Evolutionary conservation across 2,113 vertebrate species (phyloP), one percentile per base, ranked within the genome.

Genomic region (Rhea americana): DNA sequence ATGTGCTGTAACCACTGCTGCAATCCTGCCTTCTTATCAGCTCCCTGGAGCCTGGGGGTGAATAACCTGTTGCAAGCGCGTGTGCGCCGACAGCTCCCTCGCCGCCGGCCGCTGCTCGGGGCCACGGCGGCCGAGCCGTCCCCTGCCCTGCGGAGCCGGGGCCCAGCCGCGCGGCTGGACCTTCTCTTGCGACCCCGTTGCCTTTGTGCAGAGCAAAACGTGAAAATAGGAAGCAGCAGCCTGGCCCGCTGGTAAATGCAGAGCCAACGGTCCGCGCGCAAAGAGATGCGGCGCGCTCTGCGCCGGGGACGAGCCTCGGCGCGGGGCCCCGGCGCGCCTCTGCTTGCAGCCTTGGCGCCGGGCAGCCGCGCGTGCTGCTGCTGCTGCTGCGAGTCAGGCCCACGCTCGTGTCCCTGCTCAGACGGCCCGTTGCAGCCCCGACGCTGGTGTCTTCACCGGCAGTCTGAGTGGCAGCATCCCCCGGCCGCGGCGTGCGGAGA

Each of bases 251-350:
- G 55, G 5, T 8, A 4, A 41, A 9, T 1, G 47, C 81, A 13
- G 86, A 80, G 83, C 53, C 68, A 72, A n/a, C 7, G 0, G 0
- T n/a, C 71, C 56, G 62, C 21, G 24, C 2, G 0, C 17, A 25
- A 19, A 65, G 39, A 22, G 65, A 32, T 20, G 41, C 65, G 5
- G 65, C 5, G 11, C 65, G 45, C 26, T 30, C 28, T 45, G 26
- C 32, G 26, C 26, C 9, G 19, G 43, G 28, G 11, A 5, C 26
- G 28, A 47, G 13, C 65, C 30, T 16, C 7, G 13, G 18, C 18
- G 28, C 45, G 17, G 45, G 45, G 7, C 45, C 45, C 17, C 4
- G 35, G 35, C 35, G 35, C 35, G 35, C 35, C 35, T 35, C 41
- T 43, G 41, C 41, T 43, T 43, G 43, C 45, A 47, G 17, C 45